A percentile compares a stretch with the other conserved stretches of the same genome.
phyloP scores from a whole-genome alignment of 1,140 invertebrate species.

The Caerostris darwini region DNA sequence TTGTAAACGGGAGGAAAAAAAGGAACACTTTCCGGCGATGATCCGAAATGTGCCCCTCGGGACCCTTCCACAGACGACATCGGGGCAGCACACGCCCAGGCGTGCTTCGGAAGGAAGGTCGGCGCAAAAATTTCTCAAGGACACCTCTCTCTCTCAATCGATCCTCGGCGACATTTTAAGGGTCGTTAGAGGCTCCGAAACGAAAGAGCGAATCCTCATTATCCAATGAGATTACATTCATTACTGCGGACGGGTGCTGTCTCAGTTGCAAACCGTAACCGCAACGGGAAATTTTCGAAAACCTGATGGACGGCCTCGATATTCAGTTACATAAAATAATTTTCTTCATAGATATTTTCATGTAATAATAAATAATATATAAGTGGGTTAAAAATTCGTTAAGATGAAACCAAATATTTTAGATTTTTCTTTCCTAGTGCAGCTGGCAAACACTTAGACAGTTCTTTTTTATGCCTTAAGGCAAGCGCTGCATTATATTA shows the following conservation, averaged over 20 bases:
- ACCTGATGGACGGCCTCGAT: neutral
- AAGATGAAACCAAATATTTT: too few species aligned
- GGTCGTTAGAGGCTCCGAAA: neutral
- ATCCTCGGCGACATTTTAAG: neutral
- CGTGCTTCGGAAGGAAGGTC: neutral
- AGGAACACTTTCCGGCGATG: neutral
- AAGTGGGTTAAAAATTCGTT: too few species aligned
- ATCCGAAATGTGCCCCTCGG: neutral
- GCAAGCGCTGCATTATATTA: too few species aligned
- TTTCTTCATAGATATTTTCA: too few species aligned
- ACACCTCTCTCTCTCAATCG: neutral
- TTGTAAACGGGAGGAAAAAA: neutral
- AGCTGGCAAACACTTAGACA: too few species aligned
- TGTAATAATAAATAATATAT: too few species aligned
- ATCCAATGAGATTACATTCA: neutral
- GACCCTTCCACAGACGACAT: neutral
- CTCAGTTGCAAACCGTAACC: neutral
- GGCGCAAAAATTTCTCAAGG: slow-evolving; percentile 6
- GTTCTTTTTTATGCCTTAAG: too few species aligned
- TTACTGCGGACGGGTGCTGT: neutral
- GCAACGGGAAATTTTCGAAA: neutral
- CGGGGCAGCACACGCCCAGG: slow-evolving; percentile 55
- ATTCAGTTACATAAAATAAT: too few species aligned
- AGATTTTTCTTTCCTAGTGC: too few species aligned
- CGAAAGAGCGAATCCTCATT: neutral